Conservation (phyloP, 2,797 vertebrate genomes). For the Spondyliosoma cantharus region DNA sequence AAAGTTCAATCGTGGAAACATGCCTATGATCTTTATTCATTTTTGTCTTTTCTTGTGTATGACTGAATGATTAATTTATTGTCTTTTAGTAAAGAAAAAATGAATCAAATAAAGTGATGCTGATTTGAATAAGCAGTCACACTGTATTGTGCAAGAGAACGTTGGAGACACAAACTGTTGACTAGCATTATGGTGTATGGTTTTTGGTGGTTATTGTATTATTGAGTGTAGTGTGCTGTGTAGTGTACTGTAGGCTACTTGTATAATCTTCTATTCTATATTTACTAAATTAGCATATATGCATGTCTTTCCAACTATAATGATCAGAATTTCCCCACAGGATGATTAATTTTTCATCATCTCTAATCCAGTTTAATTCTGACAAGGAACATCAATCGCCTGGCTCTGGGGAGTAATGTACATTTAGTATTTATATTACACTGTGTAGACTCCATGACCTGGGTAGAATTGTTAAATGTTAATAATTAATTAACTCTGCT, state of each 20-base stretch:
- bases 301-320: not conserved
- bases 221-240: not conserved
- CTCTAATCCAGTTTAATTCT: conserved; percentile 36
- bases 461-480: not conserved
- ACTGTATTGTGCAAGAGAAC: not conserved
- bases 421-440: conserved; percentile 30
- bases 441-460: conserved; percentile 1
- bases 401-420: conserved; percentile 26
- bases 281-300: conserved; percentile 1
- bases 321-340: conserved; percentile 4
- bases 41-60: not conserved
- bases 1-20: not conserved
- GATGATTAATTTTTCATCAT: conserved; percentile 16
- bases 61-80: not conserved
- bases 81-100: not conserved
- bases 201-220: not conserved
- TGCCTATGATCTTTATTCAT: not conserved
- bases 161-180: too few species aligned
- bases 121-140: not conserved
- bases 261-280: not conserved
- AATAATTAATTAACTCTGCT: conserved; percentile 34
- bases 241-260: not conserved
- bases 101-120: not conserved
- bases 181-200: not conserved
- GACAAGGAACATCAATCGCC: conserved; percentile 24